Evolutionary conservation across 2,797 vertebrate genomes (phyloP), one percentile per base, ranked within the genome.

Genomic region (Silurus aristotelis): DNA sequence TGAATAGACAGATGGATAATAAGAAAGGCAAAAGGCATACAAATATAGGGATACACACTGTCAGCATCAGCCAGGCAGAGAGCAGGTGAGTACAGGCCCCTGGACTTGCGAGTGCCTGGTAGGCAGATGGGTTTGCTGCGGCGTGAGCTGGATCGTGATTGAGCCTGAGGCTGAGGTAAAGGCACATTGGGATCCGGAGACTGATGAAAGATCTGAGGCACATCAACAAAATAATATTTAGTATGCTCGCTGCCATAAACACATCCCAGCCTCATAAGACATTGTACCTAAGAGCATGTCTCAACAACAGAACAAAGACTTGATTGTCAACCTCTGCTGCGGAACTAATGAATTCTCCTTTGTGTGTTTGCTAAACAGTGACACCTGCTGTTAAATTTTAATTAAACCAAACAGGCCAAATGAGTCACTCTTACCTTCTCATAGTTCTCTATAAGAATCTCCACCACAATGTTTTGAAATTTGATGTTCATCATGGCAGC

Each of bases 401-500:
- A 88, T 83, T 63, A 66, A 58, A 68, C 31, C 20, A 80, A 80
- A 12, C 78, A 73, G 38, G 14, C 22, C 43, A 52, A 13, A 60
- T 77, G 43, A 60, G 20, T 78, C 56, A 25, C 20, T 4, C 48
- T 70, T 63, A 86, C 89, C 87, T 90, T 90, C 31, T 89, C 88
- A 19, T 89, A 97, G 93, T 99, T 98, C 91, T 99, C 98, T 67
- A 99, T 99, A 80, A 99, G 95, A 85, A 99, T 98, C 93, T 99
- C 98, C 85, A 99, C 97, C 75, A 99, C 98, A 71, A 99, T 98
- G 90, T 99, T 99, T 93, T 99, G 98, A 94, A 99, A 99, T 91
- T 99, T 99, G 91, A 99, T 99, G 92, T 99, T 99, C 97, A 99
- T 99, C 98, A 99, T 99, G 87, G 98, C 98, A 1, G 98, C 98